Evolutionary conservation across 2,888 invertebrate species (phyloP), one percentile per base, ranked within the genome.

Genomic region (Cataglyphis altisquamis): DNA sequence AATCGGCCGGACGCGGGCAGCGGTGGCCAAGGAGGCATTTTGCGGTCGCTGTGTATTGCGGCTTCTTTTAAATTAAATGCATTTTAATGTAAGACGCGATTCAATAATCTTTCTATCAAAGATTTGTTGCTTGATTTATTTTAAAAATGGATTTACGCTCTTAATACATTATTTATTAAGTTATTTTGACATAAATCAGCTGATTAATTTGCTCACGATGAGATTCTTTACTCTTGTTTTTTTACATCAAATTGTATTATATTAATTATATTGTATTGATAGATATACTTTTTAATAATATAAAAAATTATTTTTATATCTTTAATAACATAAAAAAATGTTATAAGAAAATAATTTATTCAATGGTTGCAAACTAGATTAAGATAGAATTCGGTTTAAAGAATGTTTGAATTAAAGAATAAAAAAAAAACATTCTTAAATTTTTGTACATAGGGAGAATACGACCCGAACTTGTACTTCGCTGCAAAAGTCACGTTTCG

Each of bases 401-500:
- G 6, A 8, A 1, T 8, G n/a, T n/a, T 8, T 18, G 32, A 57
- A 12, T 57, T 66, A 15, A n/a, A 9, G 57, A 18, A 6, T 45
- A 29, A 8, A 18, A n/a, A n/a, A 57, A 18, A 6, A 60, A 29
- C 8, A 18, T 55, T 3, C 32, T 55, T 29, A 29, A 39, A 41
- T 67, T 67, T 67, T 67, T 41, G 55, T 39, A 12, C 25, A 39
- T 32, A 60, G 21, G 2, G 41, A 80, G 41, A 18, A 52, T 29
- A 29, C 25, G 10, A n/a, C 15, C 12, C 25, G 10, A 32, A 60
- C n/a, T n/a, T 52, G 68, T 64, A 74, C 60, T 68, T 82, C 52
- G 83, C 70, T 83, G 89, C 81, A 82, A 64, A 84, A 88, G 85
- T 90, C 89, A 89, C 85, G 90, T 84, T 90, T 63, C 32, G 67